Base-by-base conservation (phyloP, 1,140 invertebrate species). In the Acromyrmex echinatior region DNA sequence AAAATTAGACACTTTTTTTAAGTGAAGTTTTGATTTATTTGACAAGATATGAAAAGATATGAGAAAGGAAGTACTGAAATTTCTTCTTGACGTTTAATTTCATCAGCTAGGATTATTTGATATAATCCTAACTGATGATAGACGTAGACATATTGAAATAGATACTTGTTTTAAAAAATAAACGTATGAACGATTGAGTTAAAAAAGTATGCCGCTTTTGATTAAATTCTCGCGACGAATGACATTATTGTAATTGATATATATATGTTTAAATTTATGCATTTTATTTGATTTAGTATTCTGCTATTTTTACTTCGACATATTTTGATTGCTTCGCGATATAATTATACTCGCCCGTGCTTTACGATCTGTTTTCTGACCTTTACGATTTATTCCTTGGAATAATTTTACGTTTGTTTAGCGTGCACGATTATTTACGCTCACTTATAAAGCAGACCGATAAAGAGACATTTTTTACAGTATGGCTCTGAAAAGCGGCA, bases 391-490 rank as follows among this genome's bases (percentile, higher is more conserved):
- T 56, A 70, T 25, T 62, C 12, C 39, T 10, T 56, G 14, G 12
- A 56, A 45, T 12, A 63, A 6, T 58, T 82, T 60, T 31, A 53
- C 7, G 45, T 84, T 76, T 84, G 70, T 84, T 74, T 76, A 62
- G 16, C 21, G 21, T 28, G n/a, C 78, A n/a, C 70, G 31, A 63
- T 84, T 84, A 76, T 84, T 84, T 62, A 63, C n/a, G 68, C 25
- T 49, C 51, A 49, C 7, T 53, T 74, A 49, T 84, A 74, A 76
- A 84, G 16, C 70, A 10, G 14, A 28, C 18, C 39, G 56, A 62
- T 84, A 35, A 65, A 63, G 45, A 74, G 56, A 49, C 14, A 76
- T 14, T 84, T 84, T 71, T 84, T 74, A 76, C 45, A 70, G 74
- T 14, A 3, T 18, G 45, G 4, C n/a, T 35, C 60, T 49, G 39